Percentiles rank a stretch among this genome's conserved stretches.
Evolutionary conservation across 2,888 invertebrate species (phyloP).

Genomic region (Imbricaverruca yamaguchii): DNA sequence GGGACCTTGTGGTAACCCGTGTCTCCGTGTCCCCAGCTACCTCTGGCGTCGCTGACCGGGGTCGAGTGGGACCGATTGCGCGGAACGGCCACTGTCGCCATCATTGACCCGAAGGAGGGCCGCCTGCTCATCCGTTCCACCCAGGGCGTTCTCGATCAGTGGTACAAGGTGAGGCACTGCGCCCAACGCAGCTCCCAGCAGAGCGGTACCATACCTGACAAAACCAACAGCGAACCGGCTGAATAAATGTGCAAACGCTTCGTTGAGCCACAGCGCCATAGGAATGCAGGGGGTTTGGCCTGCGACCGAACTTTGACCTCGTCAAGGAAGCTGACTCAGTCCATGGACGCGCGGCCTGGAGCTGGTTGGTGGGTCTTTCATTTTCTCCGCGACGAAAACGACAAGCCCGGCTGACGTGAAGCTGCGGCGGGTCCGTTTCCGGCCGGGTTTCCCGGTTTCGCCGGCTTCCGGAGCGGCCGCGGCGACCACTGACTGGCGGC

Average conservation of each 20-base stretch:
- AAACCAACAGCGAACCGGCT: too few relatives aligned
- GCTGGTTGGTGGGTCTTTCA: neutral
- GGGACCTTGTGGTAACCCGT: neutral
- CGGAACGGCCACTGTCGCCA: neutral
- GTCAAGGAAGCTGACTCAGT: neutral
- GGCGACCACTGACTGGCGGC: neutral
- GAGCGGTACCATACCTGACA: too few relatives aligned
- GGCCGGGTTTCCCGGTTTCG: neutral
- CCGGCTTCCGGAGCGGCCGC: neutral
- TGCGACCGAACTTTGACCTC: neutral
- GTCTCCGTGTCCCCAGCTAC: neutral
- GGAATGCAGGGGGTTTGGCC: too few relatives aligned
- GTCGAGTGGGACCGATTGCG: slow-evolving; percentile 11
- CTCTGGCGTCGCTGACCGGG: neutral
- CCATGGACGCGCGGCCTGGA: too few relatives aligned
- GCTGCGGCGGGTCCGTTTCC: neutral
- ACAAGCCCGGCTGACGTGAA: neutral
- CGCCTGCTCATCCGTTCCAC: slow-evolving; percentile 10
- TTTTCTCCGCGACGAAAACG: too few relatives aligned
- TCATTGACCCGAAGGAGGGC: slow-evolving; percentile 8
- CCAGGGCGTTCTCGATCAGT: neutral
- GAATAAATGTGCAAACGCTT: too few relatives aligned
- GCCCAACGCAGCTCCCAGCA: too few relatives aligned
- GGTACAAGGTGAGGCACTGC: neutral
- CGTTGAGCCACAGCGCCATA: too few relatives aligned